Evolutionary conservation across 2,113 vertebrate genomes (phyloP).

Genomic region (Crotalus horridus): DNA sequence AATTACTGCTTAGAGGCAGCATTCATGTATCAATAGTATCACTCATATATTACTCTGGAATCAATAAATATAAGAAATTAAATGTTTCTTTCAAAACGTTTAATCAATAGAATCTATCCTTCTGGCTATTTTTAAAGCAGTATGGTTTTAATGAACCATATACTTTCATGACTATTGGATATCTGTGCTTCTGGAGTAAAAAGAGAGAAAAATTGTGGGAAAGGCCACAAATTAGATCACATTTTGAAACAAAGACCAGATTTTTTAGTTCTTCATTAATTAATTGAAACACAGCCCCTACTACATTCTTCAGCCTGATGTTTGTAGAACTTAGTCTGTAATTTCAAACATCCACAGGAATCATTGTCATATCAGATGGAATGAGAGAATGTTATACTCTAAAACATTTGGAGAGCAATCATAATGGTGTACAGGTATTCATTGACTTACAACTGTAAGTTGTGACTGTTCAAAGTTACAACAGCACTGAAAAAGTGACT

Average conservation of each 20-base stretch:
- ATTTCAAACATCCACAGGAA: not conserved
- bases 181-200: not conserved
- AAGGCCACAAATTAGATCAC: not conserved
- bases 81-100: slow-evolving; percentile 21
- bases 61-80: slow-evolving; percentile 36
- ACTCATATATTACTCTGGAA: slow-evolving; percentile 35
- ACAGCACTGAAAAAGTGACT: no score
- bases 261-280: not conserved
- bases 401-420: not conserved
- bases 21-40: not conserved
- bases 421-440: not conserved
- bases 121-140: slow-evolving; percentile 18
- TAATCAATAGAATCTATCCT: slow-evolving; percentile 6
- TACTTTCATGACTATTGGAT: no score
- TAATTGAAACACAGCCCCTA: not conserved
- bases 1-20: slow-evolving; percentile 21
- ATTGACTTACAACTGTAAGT: no score
- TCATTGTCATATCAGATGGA: not conserved
- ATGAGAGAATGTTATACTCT: not conserved
- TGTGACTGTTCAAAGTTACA: no score
- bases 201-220: not conserved
- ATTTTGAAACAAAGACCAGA: not conserved
- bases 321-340: not conserved
- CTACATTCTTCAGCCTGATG: not conserved
- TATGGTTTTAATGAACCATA: not conserved